phyloP scores from a whole-genome alignment of 2,888 invertebrate genomes.

The Balanococcus diminutus region DNA sequence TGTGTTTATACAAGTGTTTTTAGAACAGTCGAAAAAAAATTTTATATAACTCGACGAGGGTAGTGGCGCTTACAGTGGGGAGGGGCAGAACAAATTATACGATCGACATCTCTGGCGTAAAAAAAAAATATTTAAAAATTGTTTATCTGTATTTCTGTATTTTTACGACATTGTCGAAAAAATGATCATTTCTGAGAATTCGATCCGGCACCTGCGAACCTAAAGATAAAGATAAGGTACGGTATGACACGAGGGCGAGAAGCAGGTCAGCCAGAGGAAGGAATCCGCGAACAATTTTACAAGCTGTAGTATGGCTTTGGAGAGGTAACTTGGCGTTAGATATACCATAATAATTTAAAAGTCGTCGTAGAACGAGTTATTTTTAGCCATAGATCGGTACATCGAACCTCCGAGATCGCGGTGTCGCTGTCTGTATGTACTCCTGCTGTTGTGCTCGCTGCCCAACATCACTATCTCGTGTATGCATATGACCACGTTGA shows the following conservation, averaged over 20 bases:
- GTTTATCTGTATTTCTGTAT: neutral
- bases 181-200: neutral
- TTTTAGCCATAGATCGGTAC: neutral
- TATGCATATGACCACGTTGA: too few species aligned
- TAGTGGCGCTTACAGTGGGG: neutral
- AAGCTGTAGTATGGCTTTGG: neutral
- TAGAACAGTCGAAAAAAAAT: neutral
- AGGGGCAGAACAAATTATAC: neutral
- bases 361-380: constrained; percentile 4
- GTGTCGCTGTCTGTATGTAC: neutral
- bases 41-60: neutral
- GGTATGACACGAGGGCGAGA: neutral
- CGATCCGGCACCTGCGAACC: neutral
- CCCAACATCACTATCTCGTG: too few species aligned
- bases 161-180: neutral
- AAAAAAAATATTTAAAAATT: neutral
- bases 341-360: neutral
- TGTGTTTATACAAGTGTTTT: neutral
- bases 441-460: neutral
- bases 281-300: neutral
- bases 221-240: neutral
- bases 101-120: neutral
- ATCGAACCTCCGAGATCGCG: constrained; percentile 2
- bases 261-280: neutral
- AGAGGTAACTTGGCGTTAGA: neutral